Percentiles rank a stretch among this genome's conserved stretches.
phyloP scores from a whole-genome alignment of 2,797 vertebrate genomes.

The Myotis planiceps region DNA sequence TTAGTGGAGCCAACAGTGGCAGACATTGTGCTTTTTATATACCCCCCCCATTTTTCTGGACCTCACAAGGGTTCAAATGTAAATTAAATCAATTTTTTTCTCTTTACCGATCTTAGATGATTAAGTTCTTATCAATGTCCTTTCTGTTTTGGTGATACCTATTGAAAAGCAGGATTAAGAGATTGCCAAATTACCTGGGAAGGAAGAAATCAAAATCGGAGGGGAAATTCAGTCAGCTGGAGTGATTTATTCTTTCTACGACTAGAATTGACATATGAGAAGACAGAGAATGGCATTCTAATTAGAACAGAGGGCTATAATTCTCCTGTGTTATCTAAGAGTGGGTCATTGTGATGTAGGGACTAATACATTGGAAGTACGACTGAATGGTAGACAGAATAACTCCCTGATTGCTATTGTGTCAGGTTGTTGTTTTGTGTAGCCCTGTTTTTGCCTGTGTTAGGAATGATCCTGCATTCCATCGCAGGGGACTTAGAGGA shows the following conservation, averaged over 20 bases:
- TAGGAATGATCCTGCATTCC: not conserved
- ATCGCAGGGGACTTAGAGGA: not conserved
- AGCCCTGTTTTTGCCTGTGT: not conserved
- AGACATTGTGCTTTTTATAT: not conserved
- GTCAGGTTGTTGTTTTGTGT: not conserved
- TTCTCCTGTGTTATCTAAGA: not conserved
- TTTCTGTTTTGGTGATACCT: not conserved
- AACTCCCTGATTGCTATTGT: not conserved
- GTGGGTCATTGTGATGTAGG: not conserved
- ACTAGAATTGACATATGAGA: not conserved
- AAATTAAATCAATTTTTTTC: not conserved
- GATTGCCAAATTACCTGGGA: not conserved
- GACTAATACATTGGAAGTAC: not conserved
- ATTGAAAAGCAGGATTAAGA: conserved; percentile 7
- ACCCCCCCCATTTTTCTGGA: not conserved
- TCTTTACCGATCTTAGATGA: not conserved
- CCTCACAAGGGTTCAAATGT: not conserved
- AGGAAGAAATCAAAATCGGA: conserved; percentile 2
- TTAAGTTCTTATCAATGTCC: conserved; percentile 1
- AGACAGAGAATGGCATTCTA: not conserved
- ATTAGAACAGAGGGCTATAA: not conserved
- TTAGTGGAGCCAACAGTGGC: not conserved
- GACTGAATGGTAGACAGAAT: not conserved
- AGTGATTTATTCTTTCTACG: conserved; percentile 20
- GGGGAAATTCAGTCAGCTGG: not conserved